Conservation (phyloP, 2,888 invertebrate species). For the Lysandra coridon region DNA sequence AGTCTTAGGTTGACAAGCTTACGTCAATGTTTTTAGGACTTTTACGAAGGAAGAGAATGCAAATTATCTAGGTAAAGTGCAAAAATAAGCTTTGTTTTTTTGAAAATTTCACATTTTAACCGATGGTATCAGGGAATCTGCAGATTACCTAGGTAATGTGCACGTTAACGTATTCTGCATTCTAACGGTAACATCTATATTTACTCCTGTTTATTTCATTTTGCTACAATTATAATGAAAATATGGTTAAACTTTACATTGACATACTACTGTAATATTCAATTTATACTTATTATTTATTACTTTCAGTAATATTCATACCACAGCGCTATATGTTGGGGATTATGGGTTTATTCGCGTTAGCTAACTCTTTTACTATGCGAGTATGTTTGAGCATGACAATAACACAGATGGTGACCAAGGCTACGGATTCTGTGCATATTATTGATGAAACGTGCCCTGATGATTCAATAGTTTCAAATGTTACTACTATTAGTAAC, state of each 20-base stretch:
- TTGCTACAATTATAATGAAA: no score
- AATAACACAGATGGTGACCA: slow-evolving; percentile 84
- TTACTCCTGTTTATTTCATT: neutral
- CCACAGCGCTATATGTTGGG: slow-evolving; percentile 85
- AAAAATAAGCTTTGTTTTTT: no score
- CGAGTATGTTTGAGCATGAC: slow-evolving; percentile 85
- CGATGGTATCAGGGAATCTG: no score
- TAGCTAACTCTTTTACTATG: slow-evolving; percentile 87
- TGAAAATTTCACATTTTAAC: no score
- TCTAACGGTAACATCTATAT: no score
- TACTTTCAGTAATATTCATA: slow-evolving; percentile 77
- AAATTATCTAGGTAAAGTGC: no score
- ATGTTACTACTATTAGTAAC: slow-evolving; percentile 41
- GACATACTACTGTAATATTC: neutral
- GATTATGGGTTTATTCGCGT: slow-evolving; percentile 84
- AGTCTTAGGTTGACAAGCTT: no score
- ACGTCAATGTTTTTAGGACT: no score
- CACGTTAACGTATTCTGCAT: no score
- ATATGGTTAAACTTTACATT: no score
- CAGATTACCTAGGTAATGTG: no score
- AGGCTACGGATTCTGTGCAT: slow-evolving; percentile 54
- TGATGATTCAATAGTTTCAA: slow-evolving; percentile 45
- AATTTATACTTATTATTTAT: neutral
- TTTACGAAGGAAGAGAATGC: no score
- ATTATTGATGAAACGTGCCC: slow-evolving; percentile 78